These are phyloP conservation scores for Tuberolachnus salignus DNA, from an alignment of 2,888 invertebrate species.

Conservation along the genomic window DNA sequence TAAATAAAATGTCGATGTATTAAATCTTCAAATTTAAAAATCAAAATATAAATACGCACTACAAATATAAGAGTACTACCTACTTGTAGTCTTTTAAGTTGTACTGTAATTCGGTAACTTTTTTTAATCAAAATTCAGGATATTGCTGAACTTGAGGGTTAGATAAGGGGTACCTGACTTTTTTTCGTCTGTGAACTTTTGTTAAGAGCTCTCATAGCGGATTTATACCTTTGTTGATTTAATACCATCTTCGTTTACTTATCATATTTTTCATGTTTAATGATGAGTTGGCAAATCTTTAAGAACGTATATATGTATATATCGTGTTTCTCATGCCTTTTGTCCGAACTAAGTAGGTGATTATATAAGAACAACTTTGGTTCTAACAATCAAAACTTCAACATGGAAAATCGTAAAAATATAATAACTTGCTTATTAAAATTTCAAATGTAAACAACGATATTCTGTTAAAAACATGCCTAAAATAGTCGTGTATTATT, in stretches of 20 bases:
- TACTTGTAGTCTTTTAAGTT: not conserved
- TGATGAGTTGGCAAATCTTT: slow-evolving; percentile 41
- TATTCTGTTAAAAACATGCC: no score
- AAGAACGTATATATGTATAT: not conserved
- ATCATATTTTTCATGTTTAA: slow-evolving; percentile 31
- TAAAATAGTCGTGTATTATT: no score
- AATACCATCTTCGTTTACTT: slow-evolving; percentile 31
- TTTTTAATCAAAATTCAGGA: slow-evolving; percentile 25
- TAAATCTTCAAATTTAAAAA: slow-evolving; percentile 19
- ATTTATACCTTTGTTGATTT: slow-evolving; percentile 46
- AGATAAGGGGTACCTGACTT: slow-evolving; percentile 42
- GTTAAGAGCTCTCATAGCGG: slow-evolving; percentile 32
- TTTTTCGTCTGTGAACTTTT: slow-evolving; percentile 45
- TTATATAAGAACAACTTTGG: slow-evolving; percentile 7
- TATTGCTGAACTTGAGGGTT: slow-evolving; percentile 12
- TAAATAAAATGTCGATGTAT: not conserved
- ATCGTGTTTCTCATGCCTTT: slow-evolving; percentile 14
- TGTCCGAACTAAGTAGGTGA: slow-evolving; percentile 26
- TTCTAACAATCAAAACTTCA: slow-evolving; percentile 16
- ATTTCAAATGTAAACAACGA: no score
- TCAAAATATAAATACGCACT: not conserved
- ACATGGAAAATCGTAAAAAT: no score
- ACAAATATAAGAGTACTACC: not conserved
- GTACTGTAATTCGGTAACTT: slow-evolving; percentile 40
- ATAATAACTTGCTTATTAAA: no score